These are phyloP conservation scores for Psittacula cyanocephala DNA, from an alignment of 2,113 vertebrate genomes.

Conservation along the genomic window DNA sequence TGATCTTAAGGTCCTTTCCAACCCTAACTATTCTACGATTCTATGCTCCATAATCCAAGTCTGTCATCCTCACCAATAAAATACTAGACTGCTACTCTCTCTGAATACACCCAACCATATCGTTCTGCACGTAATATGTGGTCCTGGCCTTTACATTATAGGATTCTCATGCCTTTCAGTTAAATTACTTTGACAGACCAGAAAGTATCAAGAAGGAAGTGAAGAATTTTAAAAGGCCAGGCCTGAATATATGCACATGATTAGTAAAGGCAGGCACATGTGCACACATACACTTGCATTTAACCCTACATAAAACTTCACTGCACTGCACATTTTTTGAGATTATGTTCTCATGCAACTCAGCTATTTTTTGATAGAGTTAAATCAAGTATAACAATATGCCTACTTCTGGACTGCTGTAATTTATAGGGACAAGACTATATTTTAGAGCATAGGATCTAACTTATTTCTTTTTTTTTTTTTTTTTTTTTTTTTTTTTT, in stretches of 20 bases:
- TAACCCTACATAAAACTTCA: constrained; percentile 27
- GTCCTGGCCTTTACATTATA: not conserved
- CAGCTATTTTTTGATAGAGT: constrained; percentile 21
- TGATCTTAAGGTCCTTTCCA: no score
- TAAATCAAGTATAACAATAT: constrained; percentile 23
- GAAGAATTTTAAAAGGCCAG: not conserved
- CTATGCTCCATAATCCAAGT: constrained; percentile 55
- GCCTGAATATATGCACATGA: constrained; percentile 6
- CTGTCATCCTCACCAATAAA: constrained; percentile 40
- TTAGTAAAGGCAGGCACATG: constrained; percentile 9
- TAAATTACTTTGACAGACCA: not conserved
- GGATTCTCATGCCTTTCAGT: not conserved
- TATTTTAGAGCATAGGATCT: not conserved
- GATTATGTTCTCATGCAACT: constrained; percentile 41
- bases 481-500: not conserved
- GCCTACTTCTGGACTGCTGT: not conserved
- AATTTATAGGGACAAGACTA: constrained; percentile 6
- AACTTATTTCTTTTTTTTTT: not conserved
- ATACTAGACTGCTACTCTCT: not conserved
- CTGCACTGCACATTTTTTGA: constrained; percentile 32
- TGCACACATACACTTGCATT: constrained; percentile 39
- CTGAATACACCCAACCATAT: not conserved
- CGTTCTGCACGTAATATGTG: not conserved
- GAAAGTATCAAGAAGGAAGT: not conserved
- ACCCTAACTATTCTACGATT: no score